A percentile compares a stretch with the other conserved stretches of the same genome.
These are phyloP conservation scores for Megalops cyprinoides DNA, from an alignment of 2,797 vertebrate genomes.

Conservation along the genomic window DNA sequence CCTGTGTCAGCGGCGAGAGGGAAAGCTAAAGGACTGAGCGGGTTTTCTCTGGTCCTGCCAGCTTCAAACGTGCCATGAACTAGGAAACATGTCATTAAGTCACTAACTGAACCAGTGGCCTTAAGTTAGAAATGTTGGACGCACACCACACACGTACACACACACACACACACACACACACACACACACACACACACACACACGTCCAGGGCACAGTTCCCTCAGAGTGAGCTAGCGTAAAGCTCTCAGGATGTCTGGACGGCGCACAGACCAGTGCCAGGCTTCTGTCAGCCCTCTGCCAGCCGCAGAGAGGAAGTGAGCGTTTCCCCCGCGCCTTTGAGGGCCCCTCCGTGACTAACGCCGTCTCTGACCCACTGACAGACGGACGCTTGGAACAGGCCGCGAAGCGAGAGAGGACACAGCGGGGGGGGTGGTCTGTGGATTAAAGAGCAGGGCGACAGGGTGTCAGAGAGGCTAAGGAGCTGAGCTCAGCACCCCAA, in stretches of 20 bases:
- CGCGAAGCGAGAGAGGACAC: too few relatives aligned
- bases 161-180: too few relatives aligned
- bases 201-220: background rate
- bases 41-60: background rate
- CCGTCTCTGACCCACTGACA: background rate
- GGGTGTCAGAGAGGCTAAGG: background rate
- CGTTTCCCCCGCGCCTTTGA: background rate
- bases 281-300: background rate
- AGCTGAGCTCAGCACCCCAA: background rate
- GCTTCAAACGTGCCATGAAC: background rate
- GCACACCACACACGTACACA: too few relatives aligned
- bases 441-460: background rate
- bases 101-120: background rate
- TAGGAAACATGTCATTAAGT: background rate
- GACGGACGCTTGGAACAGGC: too few relatives aligned
- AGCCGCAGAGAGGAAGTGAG: constrained; percentile 11
- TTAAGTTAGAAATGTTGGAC: too few relatives aligned
- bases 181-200: background rate
- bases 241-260: background rate
- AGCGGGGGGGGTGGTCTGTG: background rate
- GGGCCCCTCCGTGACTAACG: background rate
- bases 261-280: background rate
- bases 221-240: background rate
- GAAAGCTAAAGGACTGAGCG: background rate
- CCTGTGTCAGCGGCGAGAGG: background rate